Evolutionary conservation across 1,140 invertebrate genomes (phyloP), one percentile per base, ranked within the genome.

Genomic region (Drosophila oshimai): DNA sequence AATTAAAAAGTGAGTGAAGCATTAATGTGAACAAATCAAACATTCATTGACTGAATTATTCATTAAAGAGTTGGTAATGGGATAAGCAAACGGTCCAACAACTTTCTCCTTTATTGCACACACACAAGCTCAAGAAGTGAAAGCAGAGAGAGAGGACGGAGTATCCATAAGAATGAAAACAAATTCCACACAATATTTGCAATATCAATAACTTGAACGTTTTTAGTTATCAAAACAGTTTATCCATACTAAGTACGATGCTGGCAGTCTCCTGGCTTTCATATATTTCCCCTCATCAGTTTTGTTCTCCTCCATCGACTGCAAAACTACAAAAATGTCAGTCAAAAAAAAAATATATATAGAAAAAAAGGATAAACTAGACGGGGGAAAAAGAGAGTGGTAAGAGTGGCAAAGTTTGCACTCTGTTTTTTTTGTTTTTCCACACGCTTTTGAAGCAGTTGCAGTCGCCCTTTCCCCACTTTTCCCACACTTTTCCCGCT

Each of bases 201-300:
- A 67, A 57, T 79, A 79, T 86, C 75, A 79, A 86, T 84, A 84
- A 73, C 71, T 69, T 68, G 71, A 84, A 60, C 75, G 71, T 57
- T 80, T 80, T 76, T 75, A 76, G 80, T 80, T 86, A 86, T 80
- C 75, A 86, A 67, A 71, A 80, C 75, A 73, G 75, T 84, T 86
- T 84, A 86, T 84, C 75, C 75, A 86, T 80, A 86, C 75, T 69
- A 80, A 86, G 80, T 74, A 51, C 42, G 18, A 34, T 51, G 50
- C 44, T 29, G 34, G 20, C 18, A 13, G 20, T 33, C 22, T 15
- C 33, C 6, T 6, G 2, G 22, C 37, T 12, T n/a, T 12, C 24
- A 5, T 18, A n/a, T n/a, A 24, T 22, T 3, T 3, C 6, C 2
- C 15, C 26, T 4, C 22, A 28, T 29, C n/a, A 29, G 6, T 31